These are phyloP conservation scores for Mesocentrotus franciscanus DNA, from an alignment of 53 echinoderm and acorn worm genomes.

Conservation along the genomic window DNA sequence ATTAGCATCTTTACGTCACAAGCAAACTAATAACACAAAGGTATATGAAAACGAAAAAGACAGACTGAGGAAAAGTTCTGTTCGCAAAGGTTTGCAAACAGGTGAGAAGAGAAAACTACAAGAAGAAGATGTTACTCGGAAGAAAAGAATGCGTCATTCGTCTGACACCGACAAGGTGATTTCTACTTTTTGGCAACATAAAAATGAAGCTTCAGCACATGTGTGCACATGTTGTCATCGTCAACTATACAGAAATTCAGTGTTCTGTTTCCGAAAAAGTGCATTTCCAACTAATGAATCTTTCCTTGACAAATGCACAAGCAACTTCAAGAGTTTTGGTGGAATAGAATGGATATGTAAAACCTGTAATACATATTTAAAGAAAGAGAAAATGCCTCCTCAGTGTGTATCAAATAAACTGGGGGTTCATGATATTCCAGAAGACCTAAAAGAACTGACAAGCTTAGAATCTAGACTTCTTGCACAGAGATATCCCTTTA, in stretches of 20 bases:
- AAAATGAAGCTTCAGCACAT: conserved; percentile 42
- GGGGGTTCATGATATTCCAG: conserved; percentile 51
- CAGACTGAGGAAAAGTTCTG: neutral
- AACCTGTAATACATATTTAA: conserved; percentile 54
- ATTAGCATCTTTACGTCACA: neutral
- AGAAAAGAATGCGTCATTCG: conserved; percentile 25
- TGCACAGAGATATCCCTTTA: conserved; percentile 65
- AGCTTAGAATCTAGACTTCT: conserved; percentile 60
- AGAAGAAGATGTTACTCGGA: neutral
- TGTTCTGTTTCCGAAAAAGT: conserved; percentile 16
- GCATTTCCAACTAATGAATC: neutral
- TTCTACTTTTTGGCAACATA: neutral
- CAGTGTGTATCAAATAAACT: conserved; percentile 59
- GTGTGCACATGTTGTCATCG: conserved; percentile 63
- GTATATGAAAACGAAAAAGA: neutral
- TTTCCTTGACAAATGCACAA: neutral
- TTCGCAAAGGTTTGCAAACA: neutral
- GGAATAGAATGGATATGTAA: conserved; percentile 64
- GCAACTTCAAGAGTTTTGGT: neutral
- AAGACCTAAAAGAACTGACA: conserved; percentile 52
- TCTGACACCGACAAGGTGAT: neutral
- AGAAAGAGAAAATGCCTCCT: conserved; percentile 44
- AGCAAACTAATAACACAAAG: neutral
- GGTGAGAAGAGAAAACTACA: conserved; percentile 13
- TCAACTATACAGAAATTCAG: conserved; percentile 56